A percentile compares a stretch with the other conserved stretches of the same genome.
Conservation (phyloP, 2,113 vertebrate species). For the Ramphastos sulfuratus region DNA sequence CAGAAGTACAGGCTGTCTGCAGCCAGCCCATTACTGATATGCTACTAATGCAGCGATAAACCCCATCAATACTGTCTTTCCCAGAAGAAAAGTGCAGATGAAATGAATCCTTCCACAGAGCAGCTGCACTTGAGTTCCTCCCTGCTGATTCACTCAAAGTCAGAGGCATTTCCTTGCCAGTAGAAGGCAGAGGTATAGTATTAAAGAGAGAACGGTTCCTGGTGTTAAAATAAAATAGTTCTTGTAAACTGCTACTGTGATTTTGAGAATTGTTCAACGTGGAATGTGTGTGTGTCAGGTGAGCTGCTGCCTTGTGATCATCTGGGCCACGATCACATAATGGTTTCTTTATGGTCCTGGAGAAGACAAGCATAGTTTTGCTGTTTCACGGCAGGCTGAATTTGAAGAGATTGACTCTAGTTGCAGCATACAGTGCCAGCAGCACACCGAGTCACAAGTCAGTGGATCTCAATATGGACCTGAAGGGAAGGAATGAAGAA, state of each 20-base stretch:
- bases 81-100: background rate
- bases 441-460: constrained; percentile 2
- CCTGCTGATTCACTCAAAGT: background rate
- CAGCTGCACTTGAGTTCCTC: background rate
- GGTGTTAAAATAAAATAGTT: background rate
- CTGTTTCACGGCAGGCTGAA: constrained; percentile 15
- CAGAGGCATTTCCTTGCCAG: background rate
- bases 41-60: background rate
- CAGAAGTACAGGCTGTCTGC: background rate
- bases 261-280: background rate
- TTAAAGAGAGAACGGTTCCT: constrained; percentile 4
- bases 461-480: constrained; percentile 86
- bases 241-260: constrained; percentile 13
- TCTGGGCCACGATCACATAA: background rate
- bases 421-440: background rate
- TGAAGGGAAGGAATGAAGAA: constrained; percentile 55
- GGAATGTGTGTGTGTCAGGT: background rate
- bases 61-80: background rate
- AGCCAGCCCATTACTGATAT: background rate
- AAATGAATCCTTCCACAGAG: background rate
- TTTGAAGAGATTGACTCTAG: background rate
- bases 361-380: background rate
- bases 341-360: background rate
- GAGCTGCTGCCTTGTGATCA: background rate
- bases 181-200: background rate